These are phyloP conservation scores for Listrodromus nycthemerus DNA, from an alignment of 2,888 invertebrate genomes.

Conservation along the genomic window DNA sequence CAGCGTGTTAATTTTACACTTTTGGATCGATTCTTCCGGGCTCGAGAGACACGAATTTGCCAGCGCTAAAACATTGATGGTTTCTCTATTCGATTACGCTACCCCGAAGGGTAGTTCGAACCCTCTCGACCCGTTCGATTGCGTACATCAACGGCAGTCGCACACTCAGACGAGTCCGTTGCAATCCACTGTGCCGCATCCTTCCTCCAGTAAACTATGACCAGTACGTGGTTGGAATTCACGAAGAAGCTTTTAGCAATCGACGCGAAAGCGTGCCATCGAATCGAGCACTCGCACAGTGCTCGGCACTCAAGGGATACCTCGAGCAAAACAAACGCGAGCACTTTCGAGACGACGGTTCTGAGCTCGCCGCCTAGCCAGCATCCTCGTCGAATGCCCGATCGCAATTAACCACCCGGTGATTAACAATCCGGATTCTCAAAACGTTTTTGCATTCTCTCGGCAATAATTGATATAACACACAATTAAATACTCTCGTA, in stretches of 20 bases:
- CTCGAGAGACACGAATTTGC: neutral
- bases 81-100: constrained; percentile 49
- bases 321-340: constrained; percentile 32
- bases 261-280: constrained; percentile 38
- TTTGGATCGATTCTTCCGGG: constrained; percentile 26
- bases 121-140: constrained; percentile 11
- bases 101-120: constrained; percentile 51
- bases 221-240: constrained; percentile 54
- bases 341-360: constrained; percentile 3
- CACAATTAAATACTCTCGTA: neutral
- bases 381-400: constrained; percentile 45
- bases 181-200: neutral
- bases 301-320: neutral
- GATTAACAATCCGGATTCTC: constrained; percentile 59
- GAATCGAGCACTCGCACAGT: constrained; percentile 25
- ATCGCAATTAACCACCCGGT: constrained; percentile 50
- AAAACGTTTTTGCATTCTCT: neutral
- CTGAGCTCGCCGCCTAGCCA: constrained; percentile 13
- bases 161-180: neutral
- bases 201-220: neutral
- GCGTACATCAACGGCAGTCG: neutral
- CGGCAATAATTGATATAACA: constrained; percentile 14
- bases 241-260: constrained; percentile 54
- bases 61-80: constrained; percentile 53
- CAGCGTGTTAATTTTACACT: neutral